These are phyloP conservation scores for Doryteuthis pealeii DNA, from an alignment of 1,140 invertebrate species.

Conservation along the genomic window DNA sequence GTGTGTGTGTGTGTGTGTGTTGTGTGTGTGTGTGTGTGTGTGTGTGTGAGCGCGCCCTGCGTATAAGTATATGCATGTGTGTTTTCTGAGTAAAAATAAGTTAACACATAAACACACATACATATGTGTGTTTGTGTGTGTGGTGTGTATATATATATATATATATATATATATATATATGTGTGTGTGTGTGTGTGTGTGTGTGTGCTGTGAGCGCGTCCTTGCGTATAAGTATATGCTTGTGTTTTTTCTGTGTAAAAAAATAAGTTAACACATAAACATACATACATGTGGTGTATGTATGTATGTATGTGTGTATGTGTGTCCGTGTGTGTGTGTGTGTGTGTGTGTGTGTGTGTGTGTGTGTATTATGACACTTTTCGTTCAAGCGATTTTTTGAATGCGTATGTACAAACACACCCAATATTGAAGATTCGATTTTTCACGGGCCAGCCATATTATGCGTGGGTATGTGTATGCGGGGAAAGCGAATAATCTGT, in stretches of 20 bases:
- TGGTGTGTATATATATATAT: not conserved
- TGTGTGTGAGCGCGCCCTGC: not conserved
- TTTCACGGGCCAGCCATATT: too few relatives aligned
- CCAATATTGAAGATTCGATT: too few relatives aligned
- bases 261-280: not conserved
- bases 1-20: too few relatives aligned
- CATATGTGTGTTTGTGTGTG: too few relatives aligned
- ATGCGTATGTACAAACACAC: too few relatives aligned
- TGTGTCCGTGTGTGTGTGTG: not conserved
- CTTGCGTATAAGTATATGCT: not conserved
- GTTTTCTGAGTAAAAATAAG: not conserved
- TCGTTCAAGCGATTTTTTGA: too few relatives aligned
- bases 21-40: too few relatives aligned
- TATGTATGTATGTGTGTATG: not conserved
- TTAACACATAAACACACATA: not conserved
- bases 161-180: not conserved
- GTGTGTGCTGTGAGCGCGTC: too few relatives aligned
- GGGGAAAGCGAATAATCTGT: too few relatives aligned
- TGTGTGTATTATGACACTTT: too few relatives aligned
- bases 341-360: not conserved
- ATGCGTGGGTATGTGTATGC: too few relatives aligned
- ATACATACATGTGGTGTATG: not conserved
- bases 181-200: not conserved
- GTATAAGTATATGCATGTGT: not conserved
- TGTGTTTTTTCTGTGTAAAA: not conserved